A percentile compares a stretch with the other conserved stretches of the same genome.
phyloP scores from a whole-genome alignment of 2,113 vertebrate genomes.

The Sturnira hondurensis region DNA sequence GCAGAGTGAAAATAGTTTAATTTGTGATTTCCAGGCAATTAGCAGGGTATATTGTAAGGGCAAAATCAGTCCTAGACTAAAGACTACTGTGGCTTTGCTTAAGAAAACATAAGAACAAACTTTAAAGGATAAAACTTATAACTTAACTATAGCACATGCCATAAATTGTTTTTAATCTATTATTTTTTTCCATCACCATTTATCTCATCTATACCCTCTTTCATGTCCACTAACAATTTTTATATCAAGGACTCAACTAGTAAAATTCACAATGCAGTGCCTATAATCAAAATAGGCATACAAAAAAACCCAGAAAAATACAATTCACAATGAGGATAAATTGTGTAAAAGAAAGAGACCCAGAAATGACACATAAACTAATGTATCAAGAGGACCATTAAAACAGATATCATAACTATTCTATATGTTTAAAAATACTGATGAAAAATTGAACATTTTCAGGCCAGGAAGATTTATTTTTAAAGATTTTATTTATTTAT shows the following conservation, averaged over 20 bases:
- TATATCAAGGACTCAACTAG: neutral
- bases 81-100: neutral
- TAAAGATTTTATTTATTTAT: neutral
- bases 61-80: neutral
- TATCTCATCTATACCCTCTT: no score
- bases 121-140: neutral
- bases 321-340: neutral
- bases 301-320: neutral
- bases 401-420: neutral
- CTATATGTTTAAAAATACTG: neutral
- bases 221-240: neutral
- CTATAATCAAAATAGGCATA: neutral
- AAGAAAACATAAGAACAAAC: neutral
- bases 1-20: neutral
- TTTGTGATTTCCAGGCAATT: neutral
- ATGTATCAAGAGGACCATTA: neutral
- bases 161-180: neutral
- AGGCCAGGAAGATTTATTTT: neutral
- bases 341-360: neutral
- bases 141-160: neutral
- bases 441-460: neutral
- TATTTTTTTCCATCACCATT: no score
- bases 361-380: neutral
- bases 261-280: neutral
- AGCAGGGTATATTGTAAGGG: neutral